Evolutionary conservation across 1,140 invertebrate species (phyloP), one percentile per base, ranked within the genome.

Genomic region (Apis dorsata): DNA sequence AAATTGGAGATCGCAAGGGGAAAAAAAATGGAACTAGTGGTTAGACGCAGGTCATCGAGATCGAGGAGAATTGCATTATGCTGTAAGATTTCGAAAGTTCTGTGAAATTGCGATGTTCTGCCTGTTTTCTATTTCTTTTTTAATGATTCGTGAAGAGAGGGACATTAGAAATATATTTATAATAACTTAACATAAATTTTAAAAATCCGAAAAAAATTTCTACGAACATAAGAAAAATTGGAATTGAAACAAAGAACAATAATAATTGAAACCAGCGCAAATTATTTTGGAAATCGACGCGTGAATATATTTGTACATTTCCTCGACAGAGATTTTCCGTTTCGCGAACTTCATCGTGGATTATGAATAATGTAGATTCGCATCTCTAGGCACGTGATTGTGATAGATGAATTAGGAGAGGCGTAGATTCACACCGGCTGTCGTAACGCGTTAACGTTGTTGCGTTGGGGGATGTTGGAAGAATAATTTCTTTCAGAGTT

Each of bases 281-380:
- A 76, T 65, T 76, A 65, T 76, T 76, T 79, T 70, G 60, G 44
- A 73, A 72, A 63, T 12, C 24, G 1, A 2, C n/a, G 49, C 55
- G 24, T 62, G 44, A 79, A 53, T 28, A n/a, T 34, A 53, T 57
- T 11, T n/a, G 15, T 13, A 4, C 5, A 1, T 12, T 59, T 60
- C 24, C 17, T 28, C 34, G 1, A 12, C 19, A 24, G 4, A 73
- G 49, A 74, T 62, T 55, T 72, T n/a, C 49, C 59, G 60, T 72
- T 28, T 44, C 15, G 19, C 57, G 2, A 63, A 55, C 17, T 73
- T 73, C 19, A 17, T 62, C 21, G 12, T 19, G 24, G 28, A 55
- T n/a, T 49, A 65, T 65, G 59, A 73, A 74, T 80, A 63, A 73
- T 21, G 60, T 49, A 65, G n/a, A 53, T 57, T 63, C 59, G 28